A percentile compares a stretch with the other conserved stretches of the same genome.
phyloP scores from a whole-genome alignment of 2,113 vertebrate genomes.

The Rissa tridactyla region DNA sequence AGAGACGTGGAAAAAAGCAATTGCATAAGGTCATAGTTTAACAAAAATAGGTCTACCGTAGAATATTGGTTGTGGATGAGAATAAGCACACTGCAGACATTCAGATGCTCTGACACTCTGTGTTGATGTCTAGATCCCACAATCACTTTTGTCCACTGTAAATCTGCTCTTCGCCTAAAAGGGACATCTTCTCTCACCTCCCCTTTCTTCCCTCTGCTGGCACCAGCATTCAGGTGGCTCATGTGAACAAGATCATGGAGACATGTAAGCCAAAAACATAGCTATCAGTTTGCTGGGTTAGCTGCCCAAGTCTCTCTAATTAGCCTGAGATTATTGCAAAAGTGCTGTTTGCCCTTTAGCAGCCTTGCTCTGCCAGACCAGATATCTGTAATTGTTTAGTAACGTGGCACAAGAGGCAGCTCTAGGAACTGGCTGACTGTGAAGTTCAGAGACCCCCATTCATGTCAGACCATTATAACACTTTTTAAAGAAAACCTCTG shows the following conservation, averaged over 20 bases:
- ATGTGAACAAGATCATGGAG: neutral
- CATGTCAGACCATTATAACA: neutral
- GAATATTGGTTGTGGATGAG: neutral
- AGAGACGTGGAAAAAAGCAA: neutral
- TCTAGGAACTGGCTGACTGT: neutral
- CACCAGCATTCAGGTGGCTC: neutral
- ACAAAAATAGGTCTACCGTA: neutral
- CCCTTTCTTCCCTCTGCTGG: neutral
- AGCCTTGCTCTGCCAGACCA: neutral
- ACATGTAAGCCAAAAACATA: neutral
- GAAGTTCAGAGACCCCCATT: neutral
- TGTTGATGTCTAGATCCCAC: neutral
- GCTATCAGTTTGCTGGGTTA: neutral
- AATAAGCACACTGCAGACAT: neutral
- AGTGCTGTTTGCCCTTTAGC: neutral
- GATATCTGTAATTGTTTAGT: neutral
- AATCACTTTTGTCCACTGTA: neutral
- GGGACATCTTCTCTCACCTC: neutral
- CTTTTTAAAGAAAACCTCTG: neutral
- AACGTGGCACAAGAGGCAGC: neutral
- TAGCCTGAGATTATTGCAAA: neutral
- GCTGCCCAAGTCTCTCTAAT: neutral
- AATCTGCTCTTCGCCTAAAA: neutral
- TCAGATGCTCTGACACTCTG: neutral
- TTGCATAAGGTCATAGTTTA: neutral